Evolutionary conservation across 2,113 vertebrate species (phyloP).

Genomic region (Plecturocebus donacophilus): DNA sequence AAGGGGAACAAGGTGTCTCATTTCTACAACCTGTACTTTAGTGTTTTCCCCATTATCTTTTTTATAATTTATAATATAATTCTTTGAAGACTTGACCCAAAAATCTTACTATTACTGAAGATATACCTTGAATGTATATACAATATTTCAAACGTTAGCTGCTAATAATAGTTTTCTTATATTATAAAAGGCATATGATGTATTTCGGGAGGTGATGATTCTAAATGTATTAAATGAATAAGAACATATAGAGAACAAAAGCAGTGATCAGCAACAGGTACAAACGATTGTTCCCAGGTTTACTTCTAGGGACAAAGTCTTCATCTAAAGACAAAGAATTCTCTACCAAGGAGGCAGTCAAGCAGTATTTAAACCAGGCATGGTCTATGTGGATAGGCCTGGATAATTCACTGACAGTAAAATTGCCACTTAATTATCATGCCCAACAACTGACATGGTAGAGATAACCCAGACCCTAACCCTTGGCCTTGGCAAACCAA

Average conservation of each 20-base stretch:
- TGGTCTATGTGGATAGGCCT: constrained; percentile 17
- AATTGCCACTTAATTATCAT: constrained; percentile 67
- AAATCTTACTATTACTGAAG: not conserved
- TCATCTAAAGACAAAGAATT: not conserved
- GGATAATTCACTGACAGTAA: constrained; percentile 58
- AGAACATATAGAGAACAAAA: not conserved
- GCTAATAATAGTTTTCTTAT: not conserved
- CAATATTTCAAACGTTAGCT: not conserved
- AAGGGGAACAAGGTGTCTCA: not conserved
- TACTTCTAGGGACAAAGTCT: constrained; percentile 18
- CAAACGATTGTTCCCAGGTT: not conserved
- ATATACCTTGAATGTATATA: not conserved
- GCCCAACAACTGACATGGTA: constrained; percentile 76
- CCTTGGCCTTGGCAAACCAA: constrained; percentile 55
- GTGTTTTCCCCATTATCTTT: not conserved
- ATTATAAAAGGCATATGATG: not conserved
- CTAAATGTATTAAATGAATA: not conserved
- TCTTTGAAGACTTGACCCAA: not conserved
- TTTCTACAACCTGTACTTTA: not conserved
- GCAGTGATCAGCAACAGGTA: not conserved
- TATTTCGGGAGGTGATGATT: not conserved
- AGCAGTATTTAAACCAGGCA: constrained; percentile 45
- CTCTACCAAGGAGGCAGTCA: constrained; percentile 2
- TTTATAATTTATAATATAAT: not conserved
- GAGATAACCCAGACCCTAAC: constrained; percentile 74